Conservation (phyloP, 2,797 vertebrate species). For the Macropus fuliginosus region DNA sequence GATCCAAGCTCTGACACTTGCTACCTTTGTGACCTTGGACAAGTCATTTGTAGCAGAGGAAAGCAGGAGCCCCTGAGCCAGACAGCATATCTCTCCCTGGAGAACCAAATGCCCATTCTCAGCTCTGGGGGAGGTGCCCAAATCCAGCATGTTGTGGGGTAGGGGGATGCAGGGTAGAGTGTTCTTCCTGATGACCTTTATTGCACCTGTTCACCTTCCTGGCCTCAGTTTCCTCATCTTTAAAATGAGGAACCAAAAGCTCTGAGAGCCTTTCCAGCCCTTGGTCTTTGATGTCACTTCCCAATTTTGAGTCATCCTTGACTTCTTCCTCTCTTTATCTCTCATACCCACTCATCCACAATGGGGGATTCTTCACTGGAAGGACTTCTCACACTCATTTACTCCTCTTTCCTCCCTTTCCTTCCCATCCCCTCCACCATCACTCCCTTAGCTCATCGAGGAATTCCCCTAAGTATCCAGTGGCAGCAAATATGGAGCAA, state of each 20-base stretch:
- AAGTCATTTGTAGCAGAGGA: background rate
- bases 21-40: background rate
- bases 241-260: background rate
- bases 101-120: background rate
- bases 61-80: background rate
- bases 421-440: background rate
- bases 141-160: background rate
- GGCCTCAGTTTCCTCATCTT: background rate
- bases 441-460: background rate
- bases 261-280: background rate
- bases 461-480: background rate
- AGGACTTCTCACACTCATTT: background rate
- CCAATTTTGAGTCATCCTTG: background rate
- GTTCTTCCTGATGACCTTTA: background rate
- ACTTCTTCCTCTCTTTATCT: background rate
- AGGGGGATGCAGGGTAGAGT: background rate
- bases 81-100: background rate
- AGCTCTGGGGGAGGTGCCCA: rapidly evolving
- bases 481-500: background rate
- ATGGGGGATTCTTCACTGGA: background rate
- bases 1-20: background rate
- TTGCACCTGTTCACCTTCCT: background rate
- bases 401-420: background rate
- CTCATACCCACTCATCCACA: background rate
- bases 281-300: background rate